Evolutionary conservation across 2,888 invertebrate species (phyloP).

Genomic region (Oligia fasciuncula): DNA sequence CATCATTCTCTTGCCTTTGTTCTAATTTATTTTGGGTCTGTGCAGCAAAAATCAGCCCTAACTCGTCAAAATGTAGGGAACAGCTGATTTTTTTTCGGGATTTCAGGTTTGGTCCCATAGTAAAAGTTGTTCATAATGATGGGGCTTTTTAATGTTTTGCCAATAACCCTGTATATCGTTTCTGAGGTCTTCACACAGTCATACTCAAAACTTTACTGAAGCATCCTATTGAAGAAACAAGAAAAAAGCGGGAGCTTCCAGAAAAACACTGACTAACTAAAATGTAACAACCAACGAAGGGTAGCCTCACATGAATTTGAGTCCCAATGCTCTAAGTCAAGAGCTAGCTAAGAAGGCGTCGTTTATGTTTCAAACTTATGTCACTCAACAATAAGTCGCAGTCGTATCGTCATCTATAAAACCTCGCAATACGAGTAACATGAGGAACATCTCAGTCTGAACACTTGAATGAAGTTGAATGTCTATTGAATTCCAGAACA

Average conservation of each 20-base stretch:
- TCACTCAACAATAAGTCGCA: background rate
- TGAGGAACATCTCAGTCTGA: constrained; percentile 39
- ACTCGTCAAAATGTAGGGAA: too few species aligned
- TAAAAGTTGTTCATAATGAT: too few species aligned
- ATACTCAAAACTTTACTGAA: background rate
- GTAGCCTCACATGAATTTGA: background rate
- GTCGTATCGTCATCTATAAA: constrained; percentile 50
- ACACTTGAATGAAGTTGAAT: constrained; percentile 49
- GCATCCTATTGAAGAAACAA: background rate
- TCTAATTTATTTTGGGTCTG: too few species aligned
- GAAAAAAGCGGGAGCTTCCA: background rate
- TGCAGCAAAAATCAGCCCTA: too few species aligned
- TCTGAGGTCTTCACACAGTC: background rate
- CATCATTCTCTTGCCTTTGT: background rate
- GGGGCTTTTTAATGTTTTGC: too few species aligned
- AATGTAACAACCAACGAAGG: background rate
- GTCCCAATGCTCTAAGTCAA: background rate
- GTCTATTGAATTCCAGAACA: constrained; percentile 50
- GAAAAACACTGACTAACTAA: too few species aligned
- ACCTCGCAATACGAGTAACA: constrained; percentile 30
- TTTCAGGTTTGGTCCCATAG: too few species aligned
- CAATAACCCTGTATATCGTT: too few species aligned
- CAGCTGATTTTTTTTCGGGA: too few species aligned
- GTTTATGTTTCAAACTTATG: background rate
- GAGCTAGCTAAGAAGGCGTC: background rate